Percentiles rank a stretch among this genome's conserved stretches.
Evolutionary conservation across 1,140 invertebrate genomes (phyloP).

Genomic region (Cyrtorhinus lividipennis): DNA sequence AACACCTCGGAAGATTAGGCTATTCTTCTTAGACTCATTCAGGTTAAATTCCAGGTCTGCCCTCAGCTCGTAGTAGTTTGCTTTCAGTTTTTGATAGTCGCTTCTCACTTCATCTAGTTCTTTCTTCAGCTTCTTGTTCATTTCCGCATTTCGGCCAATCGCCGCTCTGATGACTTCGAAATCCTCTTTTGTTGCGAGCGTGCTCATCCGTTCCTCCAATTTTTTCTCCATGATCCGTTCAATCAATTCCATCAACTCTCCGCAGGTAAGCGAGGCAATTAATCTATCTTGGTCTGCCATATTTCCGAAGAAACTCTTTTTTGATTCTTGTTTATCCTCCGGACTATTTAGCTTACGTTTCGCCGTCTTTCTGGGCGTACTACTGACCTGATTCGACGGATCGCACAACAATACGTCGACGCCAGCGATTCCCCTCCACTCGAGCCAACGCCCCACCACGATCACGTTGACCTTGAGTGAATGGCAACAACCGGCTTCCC

Average conservation of each 20-base stretch:
- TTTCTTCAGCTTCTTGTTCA: neutral
- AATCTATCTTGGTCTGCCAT: neutral
- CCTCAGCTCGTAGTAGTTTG: neutral
- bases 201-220: neutral
- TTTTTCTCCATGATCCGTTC: neutral
- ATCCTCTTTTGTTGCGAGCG: neutral
- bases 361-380: neutral
- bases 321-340: neutral
- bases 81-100: neutral
- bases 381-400: neutral
- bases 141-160: neutral
- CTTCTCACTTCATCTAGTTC: neutral
- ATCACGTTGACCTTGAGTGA: neutral
- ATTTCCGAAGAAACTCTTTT: neutral
- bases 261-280: neutral
- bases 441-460: neutral
- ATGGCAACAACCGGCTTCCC: neutral
- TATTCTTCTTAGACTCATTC: neutral
- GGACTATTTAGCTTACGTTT: neutral
- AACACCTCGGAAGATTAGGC: neutral
- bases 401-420: neutral
- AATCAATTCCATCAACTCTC: neutral
- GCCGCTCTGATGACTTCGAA: neutral
- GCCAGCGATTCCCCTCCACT: neutral
- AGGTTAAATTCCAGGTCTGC: neutral